Conservation (phyloP, 2,888 invertebrate species). For the Brachyptera putata region DNA sequence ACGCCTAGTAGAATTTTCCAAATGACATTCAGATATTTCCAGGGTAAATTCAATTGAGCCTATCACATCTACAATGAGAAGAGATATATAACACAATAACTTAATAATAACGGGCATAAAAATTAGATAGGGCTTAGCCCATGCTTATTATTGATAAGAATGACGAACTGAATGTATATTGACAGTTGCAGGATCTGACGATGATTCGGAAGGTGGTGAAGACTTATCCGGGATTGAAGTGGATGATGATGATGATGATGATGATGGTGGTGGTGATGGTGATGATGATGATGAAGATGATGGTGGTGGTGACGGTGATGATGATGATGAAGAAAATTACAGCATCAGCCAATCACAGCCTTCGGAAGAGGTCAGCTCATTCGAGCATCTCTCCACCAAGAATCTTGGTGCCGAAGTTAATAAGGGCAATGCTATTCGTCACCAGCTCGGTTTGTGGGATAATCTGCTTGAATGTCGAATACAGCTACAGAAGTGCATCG, state of each 20-base stretch:
- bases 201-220: constrained; percentile 13
- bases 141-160: too few relatives aligned
- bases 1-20: too few relatives aligned
- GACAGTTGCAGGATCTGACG: too few relatives aligned
- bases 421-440: constrained; percentile 40
- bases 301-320: constrained; percentile 13
- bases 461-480: constrained; percentile 80
- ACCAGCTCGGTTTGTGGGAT: constrained; percentile 66
- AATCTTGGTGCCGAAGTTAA: constrained; percentile 38
- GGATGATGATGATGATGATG: constrained; percentile 6
- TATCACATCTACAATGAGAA: too few relatives aligned
- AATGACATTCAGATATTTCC: too few relatives aligned
- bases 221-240: constrained; percentile 12
- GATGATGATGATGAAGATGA: background rate
- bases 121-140: too few relatives aligned
- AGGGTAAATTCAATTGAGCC: too few relatives aligned
- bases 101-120: too few relatives aligned
- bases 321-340: constrained; percentile 23
- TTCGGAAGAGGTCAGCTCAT: too few relatives aligned
- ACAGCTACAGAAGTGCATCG: constrained; percentile 76
- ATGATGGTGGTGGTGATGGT: background rate
- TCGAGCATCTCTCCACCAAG: constrained; percentile 28
- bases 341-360: too few relatives aligned
- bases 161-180: too few relatives aligned
- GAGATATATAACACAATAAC: too few relatives aligned